Percentiles rank a stretch among this genome's conserved stretches.
These are phyloP conservation scores for Siphlonurus alternatus DNA, from an alignment of 2,888 invertebrate genomes.

Conservation along the genomic window DNA sequence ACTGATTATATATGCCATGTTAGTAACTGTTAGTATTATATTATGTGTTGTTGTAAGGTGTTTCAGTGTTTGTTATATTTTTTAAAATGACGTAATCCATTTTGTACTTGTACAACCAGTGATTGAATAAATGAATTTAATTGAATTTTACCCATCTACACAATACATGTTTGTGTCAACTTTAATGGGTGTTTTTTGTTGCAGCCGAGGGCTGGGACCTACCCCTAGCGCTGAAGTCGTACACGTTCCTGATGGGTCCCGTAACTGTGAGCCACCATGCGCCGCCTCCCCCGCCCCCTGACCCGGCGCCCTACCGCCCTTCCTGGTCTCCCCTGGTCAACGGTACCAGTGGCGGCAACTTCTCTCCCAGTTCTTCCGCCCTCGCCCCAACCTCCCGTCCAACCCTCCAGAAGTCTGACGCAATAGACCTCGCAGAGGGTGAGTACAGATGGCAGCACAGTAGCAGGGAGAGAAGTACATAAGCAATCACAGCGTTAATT, in stretches of 20 bases:
- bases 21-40: too few species aligned
- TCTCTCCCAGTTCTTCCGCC: slow-evolving; percentile 2
- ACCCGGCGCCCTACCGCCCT: background rate
- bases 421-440: slow-evolving; percentile 11
- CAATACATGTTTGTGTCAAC: too few species aligned
- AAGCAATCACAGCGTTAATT: too few species aligned
- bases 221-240: slow-evolving; percentile 11
- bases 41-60: too few species aligned
- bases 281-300: background rate
- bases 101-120: too few species aligned
- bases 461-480: too few species aligned
- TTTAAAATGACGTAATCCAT: too few species aligned
- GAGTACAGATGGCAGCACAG: background rate
- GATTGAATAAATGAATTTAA: too few species aligned
- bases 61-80: too few species aligned
- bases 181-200: too few species aligned
- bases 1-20: too few species aligned
- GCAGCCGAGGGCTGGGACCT: slow-evolving; percentile 15
- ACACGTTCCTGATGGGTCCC: slow-evolving; percentile 6
- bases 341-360: slow-evolving; percentile 10
- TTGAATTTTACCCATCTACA: too few species aligned
- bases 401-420: slow-evolving; percentile 11
- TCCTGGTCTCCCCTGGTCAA: slow-evolving; percentile 10
- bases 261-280: slow-evolving; percentile 3
- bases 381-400: slow-evolving; percentile 9